Conservation (phyloP, 1,140 invertebrate genomes). For the Saccostrea echinata region DNA sequence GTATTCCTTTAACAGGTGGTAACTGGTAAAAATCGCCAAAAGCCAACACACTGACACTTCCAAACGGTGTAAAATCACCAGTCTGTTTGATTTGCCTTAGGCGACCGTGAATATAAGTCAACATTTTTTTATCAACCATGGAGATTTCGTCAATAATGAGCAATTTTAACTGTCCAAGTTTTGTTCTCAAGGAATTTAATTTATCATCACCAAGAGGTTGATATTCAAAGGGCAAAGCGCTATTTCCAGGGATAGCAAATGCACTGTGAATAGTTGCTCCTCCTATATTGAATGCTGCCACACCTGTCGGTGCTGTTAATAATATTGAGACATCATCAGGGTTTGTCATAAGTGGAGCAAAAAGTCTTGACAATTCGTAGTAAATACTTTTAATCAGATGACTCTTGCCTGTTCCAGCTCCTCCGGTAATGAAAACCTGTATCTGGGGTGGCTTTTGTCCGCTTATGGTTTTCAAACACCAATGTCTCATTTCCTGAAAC, state of each 20-base stretch:
- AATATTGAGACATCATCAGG: constrained; percentile 46
- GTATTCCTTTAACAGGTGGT: constrained; percentile 44
- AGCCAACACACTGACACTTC: constrained; percentile 35
- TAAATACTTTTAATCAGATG: constrained; percentile 57
- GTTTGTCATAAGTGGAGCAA: constrained; percentile 27
- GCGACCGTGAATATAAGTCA: constrained; percentile 45
- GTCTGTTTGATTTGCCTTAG: constrained; percentile 40
- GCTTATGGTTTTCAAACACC: constrained; percentile 40
- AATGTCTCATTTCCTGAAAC: constrained; percentile 54
- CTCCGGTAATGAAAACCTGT: constrained; percentile 54
- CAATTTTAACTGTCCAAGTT: constrained; percentile 45
- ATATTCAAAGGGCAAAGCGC: constrained; percentile 15
- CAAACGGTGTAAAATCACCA: not conserved
- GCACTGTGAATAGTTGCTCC: constrained; percentile 53
- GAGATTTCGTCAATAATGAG: constrained; percentile 58
- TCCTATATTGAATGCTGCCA: constrained; percentile 50
- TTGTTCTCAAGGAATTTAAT: constrained; percentile 35
- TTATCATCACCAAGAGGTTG: constrained; percentile 46
- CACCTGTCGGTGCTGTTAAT: constrained; percentile 53
- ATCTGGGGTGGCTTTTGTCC: constrained; percentile 43
- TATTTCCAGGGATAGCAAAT: constrained; percentile 42
- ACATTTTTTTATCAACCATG: constrained; percentile 53
- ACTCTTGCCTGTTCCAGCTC: constrained; percentile 57
- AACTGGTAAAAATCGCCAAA: constrained; percentile 55
- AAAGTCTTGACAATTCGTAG: constrained; percentile 58